Percentiles rank a stretch among this genome's conserved stretches.
These are phyloP conservation scores for Solea solea DNA, from an alignment of 2,113 vertebrate species.

Conservation along the genomic window DNA sequence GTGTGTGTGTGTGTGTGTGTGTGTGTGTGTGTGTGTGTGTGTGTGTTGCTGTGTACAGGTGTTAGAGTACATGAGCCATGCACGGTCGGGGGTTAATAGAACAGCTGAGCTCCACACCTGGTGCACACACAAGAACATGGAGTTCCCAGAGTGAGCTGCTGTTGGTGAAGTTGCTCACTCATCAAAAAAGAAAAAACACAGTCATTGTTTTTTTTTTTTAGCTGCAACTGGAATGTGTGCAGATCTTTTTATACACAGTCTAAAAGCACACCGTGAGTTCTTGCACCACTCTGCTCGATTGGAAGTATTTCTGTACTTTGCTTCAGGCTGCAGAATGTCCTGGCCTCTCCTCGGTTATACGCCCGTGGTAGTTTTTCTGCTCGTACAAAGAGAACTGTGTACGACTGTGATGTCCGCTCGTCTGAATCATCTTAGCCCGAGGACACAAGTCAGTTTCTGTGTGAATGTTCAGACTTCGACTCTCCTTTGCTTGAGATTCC, in stretches of 20 bases:
- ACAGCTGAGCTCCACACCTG: slow-evolving; percentile 19
- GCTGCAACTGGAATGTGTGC: slow-evolving; percentile 16
- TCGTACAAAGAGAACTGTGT: slow-evolving; percentile 33
- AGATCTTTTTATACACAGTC: not conserved
- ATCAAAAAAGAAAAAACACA: not conserved
- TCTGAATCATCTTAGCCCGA: slow-evolving; percentile 31
- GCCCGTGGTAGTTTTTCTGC: slow-evolving; percentile 1
- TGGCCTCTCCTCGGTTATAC: slow-evolving; percentile 8
- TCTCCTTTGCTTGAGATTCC: not conserved
- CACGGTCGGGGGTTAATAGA: not conserved
- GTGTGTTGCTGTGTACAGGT: not conserved
- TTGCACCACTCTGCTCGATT: not conserved
- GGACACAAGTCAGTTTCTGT: not conserved
- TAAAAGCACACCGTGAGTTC: not conserved
- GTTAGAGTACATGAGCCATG: not conserved
- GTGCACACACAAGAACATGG: not conserved
- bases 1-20: slow-evolving; percentile 10
- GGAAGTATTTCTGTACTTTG: slow-evolving; percentile 12
- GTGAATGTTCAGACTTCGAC: too few relatives aligned
- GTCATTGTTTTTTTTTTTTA: slow-evolving; percentile 12
- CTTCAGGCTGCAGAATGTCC: not conserved
- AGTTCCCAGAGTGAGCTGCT: not conserved
- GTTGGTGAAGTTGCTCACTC: not conserved
- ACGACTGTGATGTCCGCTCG: slow-evolving; percentile 22
- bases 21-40: slow-evolving; percentile 10